A percentile compares a stretch with the other conserved stretches of the same genome.
These are phyloP conservation scores for Panulirus ornatus DNA, from an alignment of 1,140 invertebrate species.

Conservation along the genomic window DNA sequence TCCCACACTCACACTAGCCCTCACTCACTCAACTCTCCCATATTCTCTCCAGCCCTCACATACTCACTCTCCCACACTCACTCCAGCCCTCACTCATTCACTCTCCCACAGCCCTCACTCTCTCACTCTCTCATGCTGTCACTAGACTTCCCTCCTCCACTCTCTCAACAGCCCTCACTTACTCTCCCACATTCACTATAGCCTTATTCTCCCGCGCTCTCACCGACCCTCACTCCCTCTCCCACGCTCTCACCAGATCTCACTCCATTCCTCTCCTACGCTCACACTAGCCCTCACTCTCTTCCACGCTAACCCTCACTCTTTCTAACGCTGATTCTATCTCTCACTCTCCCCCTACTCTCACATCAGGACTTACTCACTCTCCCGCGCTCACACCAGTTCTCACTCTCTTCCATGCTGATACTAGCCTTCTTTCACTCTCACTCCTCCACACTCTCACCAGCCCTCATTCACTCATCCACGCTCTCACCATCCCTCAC, in stretches of 20 bases:
- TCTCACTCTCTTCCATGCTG: neutral
- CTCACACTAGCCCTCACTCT: neutral
- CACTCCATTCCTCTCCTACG: neutral
- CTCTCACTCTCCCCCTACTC: neutral
- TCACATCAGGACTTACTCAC: neutral
- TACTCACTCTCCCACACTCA: neutral
- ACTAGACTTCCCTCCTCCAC: neutral
- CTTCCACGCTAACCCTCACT: neutral
- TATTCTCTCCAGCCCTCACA: neutral
- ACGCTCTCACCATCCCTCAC: neutral
- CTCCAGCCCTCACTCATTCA: neutral
- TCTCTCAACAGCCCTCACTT: neutral
- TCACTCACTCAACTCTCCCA: conserved; percentile 11
- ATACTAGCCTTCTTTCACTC: too few species aligned
- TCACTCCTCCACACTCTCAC: neutral
- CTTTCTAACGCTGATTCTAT: neutral
- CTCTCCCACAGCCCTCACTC: neutral
- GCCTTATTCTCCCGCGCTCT: too few species aligned
- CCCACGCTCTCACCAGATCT: neutral
- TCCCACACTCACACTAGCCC: neutral
- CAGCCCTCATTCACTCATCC: neutral
- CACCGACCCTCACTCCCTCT: neutral
- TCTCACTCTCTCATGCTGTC: neutral
- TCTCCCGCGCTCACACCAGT: neutral
- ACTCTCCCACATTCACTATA: neutral